Evolutionary conservation across 2,888 invertebrate species (phyloP), one percentile per base, ranked within the genome.

Genomic region (Habroteleia sp.): DNA sequence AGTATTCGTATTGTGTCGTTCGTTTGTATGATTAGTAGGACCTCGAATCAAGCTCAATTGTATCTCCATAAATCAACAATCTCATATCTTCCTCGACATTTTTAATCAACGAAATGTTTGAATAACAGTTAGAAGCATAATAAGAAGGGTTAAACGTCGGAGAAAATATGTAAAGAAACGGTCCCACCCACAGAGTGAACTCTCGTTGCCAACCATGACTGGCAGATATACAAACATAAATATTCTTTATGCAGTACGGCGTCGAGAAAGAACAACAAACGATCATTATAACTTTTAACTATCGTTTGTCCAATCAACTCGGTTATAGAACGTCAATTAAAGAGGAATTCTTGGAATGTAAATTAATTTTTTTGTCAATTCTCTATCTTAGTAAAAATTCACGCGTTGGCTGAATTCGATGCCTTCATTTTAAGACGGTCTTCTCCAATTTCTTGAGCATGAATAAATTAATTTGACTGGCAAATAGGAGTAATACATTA

Each of bases 201-300:
- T 76, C 82, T 83, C 81, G 80, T 83, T 81, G 80, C 63, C 78
- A 74, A 77, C 65, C 77, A 81, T 82, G 82, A 83, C 82, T 80
- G 76, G 83, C 80, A 77, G 75, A 80, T 82, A 79, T 74, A 74
- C 56, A 74, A 69, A 69, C 74, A 74, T 74, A 74, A 69, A 69
- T 74, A 74, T 69, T 74, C 58, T 54, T 50, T 58, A 58, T 50
- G 62, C 74, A 58, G 31, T 48, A 48, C 35, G 37, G 62, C 13
- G 66, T 60, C 37, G 74, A 39, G 63, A 71, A 71, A 71, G 54
- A 71, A 71, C 62, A 74, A 74, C 62, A 74, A 74, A 74, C 46
- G 74, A 50, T 68, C 62, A 66, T 62, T 74, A 60, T 52, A 54
- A 69, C 63, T 58, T 69, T 39, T 68, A 69, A 74, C 63, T 50